Evolutionary conservation across 1,140 invertebrate genomes (phyloP).

Genomic region (Procambarus clarkii): DNA sequence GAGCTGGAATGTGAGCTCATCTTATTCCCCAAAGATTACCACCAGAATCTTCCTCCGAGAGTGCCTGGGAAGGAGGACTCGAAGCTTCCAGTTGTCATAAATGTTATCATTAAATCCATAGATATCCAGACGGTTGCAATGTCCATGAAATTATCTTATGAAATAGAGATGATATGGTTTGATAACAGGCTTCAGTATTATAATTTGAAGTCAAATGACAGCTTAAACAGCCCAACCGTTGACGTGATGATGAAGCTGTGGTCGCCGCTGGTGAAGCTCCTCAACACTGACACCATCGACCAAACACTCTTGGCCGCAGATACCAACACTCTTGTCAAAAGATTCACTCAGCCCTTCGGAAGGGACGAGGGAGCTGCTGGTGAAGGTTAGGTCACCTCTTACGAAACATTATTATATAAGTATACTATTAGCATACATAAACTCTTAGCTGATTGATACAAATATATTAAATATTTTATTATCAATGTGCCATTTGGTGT

Average conservation of each 20-base stretch:
- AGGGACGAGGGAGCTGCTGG: slow-evolving; percentile 52
- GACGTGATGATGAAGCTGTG: slow-evolving; percentile 61
- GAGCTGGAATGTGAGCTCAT: slow-evolving; percentile 63
- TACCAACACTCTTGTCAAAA: slow-evolving; percentile 42
- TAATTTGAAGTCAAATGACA: slow-evolving; percentile 53
- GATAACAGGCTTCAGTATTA: slow-evolving; percentile 62
- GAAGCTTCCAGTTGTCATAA: slow-evolving; percentile 47
- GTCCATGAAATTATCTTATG: slow-evolving; percentile 64
- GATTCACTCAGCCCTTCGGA: slow-evolving; percentile 8
- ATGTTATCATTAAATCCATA: slow-evolving; percentile 57
- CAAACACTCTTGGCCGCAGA: slow-evolving; percentile 50
- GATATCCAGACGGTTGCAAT: slow-evolving; percentile 66
- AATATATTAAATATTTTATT: too few relatives aligned
- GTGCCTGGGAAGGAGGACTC: slow-evolving; percentile 43
- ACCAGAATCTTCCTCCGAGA: slow-evolving; percentile 45
- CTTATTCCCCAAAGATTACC: slow-evolving; percentile 60
- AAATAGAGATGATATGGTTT: slow-evolving; percentile 66
- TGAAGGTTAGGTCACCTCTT: slow-evolving; percentile 13
- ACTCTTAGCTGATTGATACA: too few relatives aligned
- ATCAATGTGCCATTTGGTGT: too few relatives aligned
- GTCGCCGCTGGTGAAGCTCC: slow-evolving; percentile 53
- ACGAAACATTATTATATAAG: not conserved
- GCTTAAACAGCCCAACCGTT: slow-evolving; percentile 44
- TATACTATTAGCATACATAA: too few relatives aligned
- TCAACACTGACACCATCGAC: slow-evolving; percentile 68